Conservation (phyloP, 2,888 invertebrate species). For the Hyposoter dolosus region DNA sequence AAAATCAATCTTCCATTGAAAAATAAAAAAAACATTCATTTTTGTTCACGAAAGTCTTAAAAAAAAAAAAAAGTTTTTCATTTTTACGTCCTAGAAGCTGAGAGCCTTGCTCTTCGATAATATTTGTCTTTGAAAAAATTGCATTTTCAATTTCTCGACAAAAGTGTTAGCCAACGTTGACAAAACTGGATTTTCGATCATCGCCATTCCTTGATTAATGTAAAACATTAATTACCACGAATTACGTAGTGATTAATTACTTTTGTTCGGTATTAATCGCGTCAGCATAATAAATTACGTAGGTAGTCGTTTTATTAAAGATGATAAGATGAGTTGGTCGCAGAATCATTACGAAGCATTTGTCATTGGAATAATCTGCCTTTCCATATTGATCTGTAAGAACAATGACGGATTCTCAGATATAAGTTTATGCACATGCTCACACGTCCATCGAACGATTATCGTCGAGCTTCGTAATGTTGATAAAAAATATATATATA, state of each 20-base stretch:
- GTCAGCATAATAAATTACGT: neutral
- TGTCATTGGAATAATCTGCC: constrained; percentile 11
- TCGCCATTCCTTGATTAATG: neutral
- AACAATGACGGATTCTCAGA: constrained; percentile 8
- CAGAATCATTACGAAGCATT: neutral
- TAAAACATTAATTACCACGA: neutral
- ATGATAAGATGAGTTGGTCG: neutral
- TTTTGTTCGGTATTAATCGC: neutral
- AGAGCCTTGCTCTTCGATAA: too few species aligned
- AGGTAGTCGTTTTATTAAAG: neutral
- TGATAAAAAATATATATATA: constrained; percentile 1
- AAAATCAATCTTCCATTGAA: neutral
- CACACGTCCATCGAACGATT: constrained; percentile 15
- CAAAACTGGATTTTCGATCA: neutral
- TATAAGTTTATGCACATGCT: constrained; percentile 17
- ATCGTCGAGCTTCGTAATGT: constrained; percentile 7
- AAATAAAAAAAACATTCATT: neutral
- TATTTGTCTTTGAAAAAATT: neutral
- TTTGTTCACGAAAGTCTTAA: neutral
- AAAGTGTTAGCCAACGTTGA: neutral
- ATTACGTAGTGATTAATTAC: neutral
- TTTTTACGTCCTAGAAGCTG: too few species aligned
- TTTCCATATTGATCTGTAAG: neutral
- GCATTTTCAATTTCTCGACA: neutral
- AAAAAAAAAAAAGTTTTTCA: neutral